Conservation (phyloP, 2,888 invertebrate genomes). For the Apodemia zela region DNA sequence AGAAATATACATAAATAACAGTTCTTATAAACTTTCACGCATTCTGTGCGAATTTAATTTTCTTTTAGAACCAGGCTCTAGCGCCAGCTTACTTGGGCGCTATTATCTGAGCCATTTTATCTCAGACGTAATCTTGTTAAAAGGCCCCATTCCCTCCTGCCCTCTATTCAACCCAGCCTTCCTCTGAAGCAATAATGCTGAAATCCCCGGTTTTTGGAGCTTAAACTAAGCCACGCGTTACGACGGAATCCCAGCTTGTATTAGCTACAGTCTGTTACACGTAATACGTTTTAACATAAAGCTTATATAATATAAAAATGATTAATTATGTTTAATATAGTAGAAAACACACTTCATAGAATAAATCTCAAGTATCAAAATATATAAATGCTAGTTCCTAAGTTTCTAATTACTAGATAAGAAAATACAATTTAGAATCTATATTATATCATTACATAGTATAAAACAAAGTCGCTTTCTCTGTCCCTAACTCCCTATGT, state of each 20-base stretch:
- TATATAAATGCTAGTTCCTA: too few species aligned
- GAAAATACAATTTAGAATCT: too few species aligned
- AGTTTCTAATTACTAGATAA: too few species aligned
- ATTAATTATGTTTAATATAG: too few species aligned
- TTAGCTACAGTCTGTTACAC: slow-evolving; percentile 41
- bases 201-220: slow-evolving; percentile 73
- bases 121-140: slow-evolving; percentile 79
- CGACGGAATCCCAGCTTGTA: slow-evolving; percentile 56
- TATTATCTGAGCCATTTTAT: slow-evolving; percentile 76
- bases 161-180: slow-evolving; percentile 36
- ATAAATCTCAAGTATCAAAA: too few species aligned
- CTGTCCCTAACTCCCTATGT: too few species aligned
- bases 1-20: slow-evolving; percentile 15
- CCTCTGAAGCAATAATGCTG: slow-evolving; percentile 64
- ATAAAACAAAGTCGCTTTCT: too few species aligned
- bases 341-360: too few species aligned
- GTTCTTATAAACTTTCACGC: slow-evolving; percentile 30
- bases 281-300: slow-evolving; percentile 17
- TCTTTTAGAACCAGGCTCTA: slow-evolving; percentile 54
- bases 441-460: too few species aligned
- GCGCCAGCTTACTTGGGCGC: slow-evolving; percentile 57
- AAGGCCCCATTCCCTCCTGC: slow-evolving; percentile 50
- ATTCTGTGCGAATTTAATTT: slow-evolving; percentile 66
- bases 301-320: slow-evolving; percentile 1
- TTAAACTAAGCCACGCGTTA: slow-evolving; percentile 69